Conservation (phyloP, 2,797 vertebrate species). For the Toxotes lorentzi region DNA sequence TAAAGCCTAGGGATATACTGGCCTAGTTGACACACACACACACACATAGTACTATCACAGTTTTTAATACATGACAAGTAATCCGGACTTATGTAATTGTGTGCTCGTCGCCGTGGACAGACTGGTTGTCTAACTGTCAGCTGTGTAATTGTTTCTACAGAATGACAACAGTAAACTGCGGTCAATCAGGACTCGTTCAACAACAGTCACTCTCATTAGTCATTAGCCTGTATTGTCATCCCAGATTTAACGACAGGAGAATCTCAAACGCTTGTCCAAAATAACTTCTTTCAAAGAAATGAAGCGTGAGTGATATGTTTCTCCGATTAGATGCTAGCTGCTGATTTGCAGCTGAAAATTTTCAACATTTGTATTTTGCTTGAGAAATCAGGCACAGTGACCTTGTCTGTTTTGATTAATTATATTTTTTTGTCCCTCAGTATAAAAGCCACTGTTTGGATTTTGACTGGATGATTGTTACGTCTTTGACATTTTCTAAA, state of each 20-base stretch:
- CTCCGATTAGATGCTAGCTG: not conserved
- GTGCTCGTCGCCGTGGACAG: slow-evolving; percentile 52
- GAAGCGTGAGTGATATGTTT: slow-evolving; percentile 16
- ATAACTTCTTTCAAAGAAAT: slow-evolving; percentile 7
- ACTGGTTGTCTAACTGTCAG: slow-evolving; percentile 59
- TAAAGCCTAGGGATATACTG: slow-evolving; percentile 56
- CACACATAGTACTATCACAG: slow-evolving; percentile 24
- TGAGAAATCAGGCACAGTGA: slow-evolving; percentile 6
- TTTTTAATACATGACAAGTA: slow-evolving; percentile 58
- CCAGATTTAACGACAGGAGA: slow-evolving; percentile 25
- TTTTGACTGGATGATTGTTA: not conserved
- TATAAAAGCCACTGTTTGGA: not conserved
- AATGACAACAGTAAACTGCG: slow-evolving; percentile 48
- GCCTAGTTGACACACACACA: slow-evolving; percentile 52
- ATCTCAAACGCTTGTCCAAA: slow-evolving; percentile 16
- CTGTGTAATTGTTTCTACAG: slow-evolving; percentile 43
- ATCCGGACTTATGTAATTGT: slow-evolving; percentile 64
- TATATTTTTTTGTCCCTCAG: slow-evolving; percentile 1
- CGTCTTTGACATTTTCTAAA: slow-evolving; percentile 5
- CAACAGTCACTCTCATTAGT: slow-evolving; percentile 47
- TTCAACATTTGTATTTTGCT: not conserved
- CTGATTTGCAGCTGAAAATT: not conserved
- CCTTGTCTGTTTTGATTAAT: slow-evolving; percentile 25
- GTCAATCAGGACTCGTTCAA: slow-evolving; percentile 50
- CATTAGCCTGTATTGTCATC: slow-evolving; percentile 46